Base-by-base conservation (phyloP, 2,888 invertebrate species). In the Noctuana brunneofusca region DNA sequence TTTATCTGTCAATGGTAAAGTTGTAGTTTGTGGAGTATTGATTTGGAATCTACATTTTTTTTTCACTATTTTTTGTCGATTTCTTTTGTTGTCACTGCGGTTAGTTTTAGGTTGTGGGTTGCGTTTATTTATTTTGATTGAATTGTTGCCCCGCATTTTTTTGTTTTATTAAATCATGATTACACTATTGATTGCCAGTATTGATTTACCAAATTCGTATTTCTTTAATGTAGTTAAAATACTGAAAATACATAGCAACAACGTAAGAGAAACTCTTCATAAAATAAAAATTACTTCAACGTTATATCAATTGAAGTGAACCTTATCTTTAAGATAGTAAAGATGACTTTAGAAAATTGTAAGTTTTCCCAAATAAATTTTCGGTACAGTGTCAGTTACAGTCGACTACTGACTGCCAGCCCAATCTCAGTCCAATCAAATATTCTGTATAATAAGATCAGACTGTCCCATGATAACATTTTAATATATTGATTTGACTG, bases 1-100 rank as follows among this genome's bases (percentile, higher is more conserved):
- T 76, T 76, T 74, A 73, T 71, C 70, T 71, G 71, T 74, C 57
- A 75, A 75, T 77, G 76, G 76, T 72, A 73, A 72, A 80, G 71
- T 78, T 73, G 68, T 79, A 81, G 75, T 74, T 73, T 75, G 80
- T 84, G 84, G 83, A 85, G 82, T 81, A 78, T 81, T 79, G 77
- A 79, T 80, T 78, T 81, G 71, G 75, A 79, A 77, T 75, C 74
- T 71, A 76, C 75, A 69, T 79, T 79, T 80, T 76, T 78, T 68
- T 58, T 68, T 52, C 32, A 1, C 9, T n/a, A 24, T 20, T 38
- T 56, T 49, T 43, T 63, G 22, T 63, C 57, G 50, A 57, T 56
- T 56, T 20, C 30, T 43, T 48, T 63, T 63, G 18, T 14, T 62
- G 48, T 56, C 41, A 32, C 49, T 71, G 66, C 73, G 74, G 72